These are phyloP conservation scores for Ephialtes manifestator DNA, from an alignment of 2,888 invertebrate species.

Conservation along the genomic window DNA sequence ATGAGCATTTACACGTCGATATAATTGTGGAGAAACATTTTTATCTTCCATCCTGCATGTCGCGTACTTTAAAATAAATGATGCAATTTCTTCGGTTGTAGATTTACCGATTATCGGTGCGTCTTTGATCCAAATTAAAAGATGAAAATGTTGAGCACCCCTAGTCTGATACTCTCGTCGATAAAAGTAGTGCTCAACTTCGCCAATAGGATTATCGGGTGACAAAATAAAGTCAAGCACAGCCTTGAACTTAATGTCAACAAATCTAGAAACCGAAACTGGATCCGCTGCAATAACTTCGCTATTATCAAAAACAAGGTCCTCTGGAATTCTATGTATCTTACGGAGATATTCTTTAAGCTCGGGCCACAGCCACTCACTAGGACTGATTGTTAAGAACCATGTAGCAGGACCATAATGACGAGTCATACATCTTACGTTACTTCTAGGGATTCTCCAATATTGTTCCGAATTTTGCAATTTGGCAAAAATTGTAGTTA, in stretches of 20 bases:
- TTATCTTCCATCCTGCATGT: slow-evolving; percentile 17
- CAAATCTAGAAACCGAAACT: slow-evolving; percentile 76
- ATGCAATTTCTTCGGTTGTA: slow-evolving; percentile 71
- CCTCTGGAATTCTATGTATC: background rate
- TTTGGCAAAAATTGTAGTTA: slow-evolving; percentile 67
- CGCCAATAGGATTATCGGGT: slow-evolving; percentile 72
- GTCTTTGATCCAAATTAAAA: too few relatives aligned
- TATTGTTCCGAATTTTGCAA: slow-evolving; percentile 70
- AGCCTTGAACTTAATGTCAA: slow-evolving; percentile 77
- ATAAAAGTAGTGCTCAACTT: slow-evolving; percentile 71
- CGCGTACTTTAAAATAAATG: slow-evolving; percentile 70
- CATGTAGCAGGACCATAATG: too few relatives aligned
- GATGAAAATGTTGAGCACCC: slow-evolving; percentile 75
- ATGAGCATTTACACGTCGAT: slow-evolving; percentile 24
- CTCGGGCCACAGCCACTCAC: slow-evolving; percentile 76
- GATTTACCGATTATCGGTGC: slow-evolving; percentile 73
- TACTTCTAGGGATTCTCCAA: slow-evolving; percentile 65
- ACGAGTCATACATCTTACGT: slow-evolving; percentile 71
- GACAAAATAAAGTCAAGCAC: too few relatives aligned
- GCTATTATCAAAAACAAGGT: background rate
- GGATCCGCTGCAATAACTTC: slow-evolving; percentile 73
- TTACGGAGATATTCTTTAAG: slow-evolving; percentile 74
- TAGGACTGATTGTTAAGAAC: too few relatives aligned
- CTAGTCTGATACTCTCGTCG: slow-evolving; percentile 74
- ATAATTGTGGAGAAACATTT: slow-evolving; percentile 14